Conservation (phyloP, 2,888 invertebrate genomes). For the Epirrita christyi region DNA sequence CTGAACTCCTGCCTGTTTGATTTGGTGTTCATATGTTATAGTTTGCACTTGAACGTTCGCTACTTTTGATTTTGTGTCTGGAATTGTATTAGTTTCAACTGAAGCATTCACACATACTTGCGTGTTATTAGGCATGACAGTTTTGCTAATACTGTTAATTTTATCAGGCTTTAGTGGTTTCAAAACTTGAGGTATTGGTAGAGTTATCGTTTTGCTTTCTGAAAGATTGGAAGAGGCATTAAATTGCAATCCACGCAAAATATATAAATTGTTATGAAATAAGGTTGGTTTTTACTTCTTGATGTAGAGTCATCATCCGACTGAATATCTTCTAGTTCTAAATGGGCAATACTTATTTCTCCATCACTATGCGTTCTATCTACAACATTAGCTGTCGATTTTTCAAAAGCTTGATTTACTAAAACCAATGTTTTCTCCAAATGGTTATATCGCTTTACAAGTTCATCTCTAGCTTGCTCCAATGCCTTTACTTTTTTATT, state of each 20-base stretch:
- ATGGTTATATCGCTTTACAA: conserved; percentile 59
- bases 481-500: conserved; percentile 59
- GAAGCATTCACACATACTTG: conserved; percentile 14
- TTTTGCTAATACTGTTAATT: conserved; percentile 23
- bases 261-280: not conserved
- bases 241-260: not conserved
- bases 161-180: conserved; percentile 41
- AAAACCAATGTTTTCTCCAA: conserved; percentile 67
- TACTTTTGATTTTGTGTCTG: conserved; percentile 30
- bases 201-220: conserved; percentile 68
- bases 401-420: conserved; percentile 66
- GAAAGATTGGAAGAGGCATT: conserved; percentile 36
- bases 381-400: conserved; percentile 34
- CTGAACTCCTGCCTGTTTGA: conserved; percentile 53
- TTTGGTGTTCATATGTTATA: conserved; percentile 33
- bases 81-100: conserved; percentile 22
- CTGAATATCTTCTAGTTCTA: conserved; percentile 63
- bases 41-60: conserved; percentile 59
- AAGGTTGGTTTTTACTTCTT: conserved; percentile 52
- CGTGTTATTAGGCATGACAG: not conserved
- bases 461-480: conserved; percentile 58
- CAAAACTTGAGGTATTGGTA: conserved; percentile 59
- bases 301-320: conserved; percentile 66
- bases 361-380: conserved; percentile 38
- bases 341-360: conserved; percentile 39